phyloP scores from a whole-genome alignment of 2,797 vertebrate genomes.

The Ctenopoma kingsleyae region DNA sequence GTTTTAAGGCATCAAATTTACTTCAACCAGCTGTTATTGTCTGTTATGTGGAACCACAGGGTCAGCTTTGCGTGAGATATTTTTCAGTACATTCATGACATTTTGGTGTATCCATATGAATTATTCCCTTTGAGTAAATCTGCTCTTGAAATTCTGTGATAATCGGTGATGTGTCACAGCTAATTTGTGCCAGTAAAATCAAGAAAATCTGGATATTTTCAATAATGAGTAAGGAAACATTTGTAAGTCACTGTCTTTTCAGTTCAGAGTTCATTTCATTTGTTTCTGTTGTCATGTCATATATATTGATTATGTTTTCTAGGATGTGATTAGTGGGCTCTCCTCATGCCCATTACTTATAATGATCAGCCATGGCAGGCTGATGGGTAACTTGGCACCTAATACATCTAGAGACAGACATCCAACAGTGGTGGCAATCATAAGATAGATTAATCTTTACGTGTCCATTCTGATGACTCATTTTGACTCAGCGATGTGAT shows the following conservation, averaged over 20 bases:
- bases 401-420: conserved; percentile 25
- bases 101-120: background rate
- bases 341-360: background rate
- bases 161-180: background rate
- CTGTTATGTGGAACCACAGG: too few species aligned
- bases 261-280: too few species aligned
- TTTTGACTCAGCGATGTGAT: conserved; percentile 7
- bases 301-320: conserved; percentile 34
- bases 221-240: background rate
- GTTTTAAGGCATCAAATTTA: too few species aligned
- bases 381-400: conserved; percentile 35
- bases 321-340: conserved; percentile 14
- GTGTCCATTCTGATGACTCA: conserved; percentile 16
- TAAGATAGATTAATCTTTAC: conserved; percentile 4
- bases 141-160: too few species aligned
- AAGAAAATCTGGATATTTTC: background rate
- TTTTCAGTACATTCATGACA: background rate
- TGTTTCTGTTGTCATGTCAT: conserved; percentile 1
- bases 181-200: background rate
- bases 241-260: too few species aligned
- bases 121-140: background rate
- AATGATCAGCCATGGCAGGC: conserved; percentile 33
- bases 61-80: too few species aligned
- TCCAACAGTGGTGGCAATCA: conserved; percentile 10
- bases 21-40: too few species aligned